Base-by-base conservation (phyloP, 2,797 vertebrate genomes). In the Sebastes hubbsi region DNA sequence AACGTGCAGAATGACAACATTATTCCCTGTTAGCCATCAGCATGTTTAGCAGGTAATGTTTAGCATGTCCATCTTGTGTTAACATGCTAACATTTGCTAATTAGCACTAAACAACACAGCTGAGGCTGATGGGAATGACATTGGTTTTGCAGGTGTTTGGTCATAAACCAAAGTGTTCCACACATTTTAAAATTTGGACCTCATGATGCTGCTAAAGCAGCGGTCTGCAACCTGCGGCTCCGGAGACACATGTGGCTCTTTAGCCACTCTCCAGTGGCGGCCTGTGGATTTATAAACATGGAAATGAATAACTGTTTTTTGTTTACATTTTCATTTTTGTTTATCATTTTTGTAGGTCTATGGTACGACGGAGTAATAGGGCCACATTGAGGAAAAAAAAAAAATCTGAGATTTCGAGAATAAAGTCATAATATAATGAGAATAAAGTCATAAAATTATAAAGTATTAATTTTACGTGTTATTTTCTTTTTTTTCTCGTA, bases 251-350 rank as follows among this genome's bases (percentile, higher is more conserved):
- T 38, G 36, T 0, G 1, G 12, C 36, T 38, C 1, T 38, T 38
- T 38, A 38, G 13, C 36, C 0, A 0, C 36, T 38, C 2, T 38
- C 13, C 36, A 38, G 36, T 38, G 36, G 36, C 36, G 0, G 0
- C 38, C 38, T 38, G 13, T 38, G 2, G 38, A 38, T 38, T 38
- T 38, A 1, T 38, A 2, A 38, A 38, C 2, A 38, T 38, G 1
- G 13, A 38, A 38, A 38, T 38, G 13, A 38, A 38, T 38, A 14
- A 38, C 5, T 38, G 36, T 38, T 38, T 38, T 38, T 38, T 38
- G 36, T 38, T 38, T 14, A 38, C 36, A 14, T 38, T 38, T 38
- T 38, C 36, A 38, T 38, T 38, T 38, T 14, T 38, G 0, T 38
- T 6, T 38, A 38, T 38, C 38, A 38, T 38, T 38, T 0, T 38